phyloP scores from a whole-genome alignment of 1,140 invertebrate genomes.

The Gryllus bimaculatus region DNA sequence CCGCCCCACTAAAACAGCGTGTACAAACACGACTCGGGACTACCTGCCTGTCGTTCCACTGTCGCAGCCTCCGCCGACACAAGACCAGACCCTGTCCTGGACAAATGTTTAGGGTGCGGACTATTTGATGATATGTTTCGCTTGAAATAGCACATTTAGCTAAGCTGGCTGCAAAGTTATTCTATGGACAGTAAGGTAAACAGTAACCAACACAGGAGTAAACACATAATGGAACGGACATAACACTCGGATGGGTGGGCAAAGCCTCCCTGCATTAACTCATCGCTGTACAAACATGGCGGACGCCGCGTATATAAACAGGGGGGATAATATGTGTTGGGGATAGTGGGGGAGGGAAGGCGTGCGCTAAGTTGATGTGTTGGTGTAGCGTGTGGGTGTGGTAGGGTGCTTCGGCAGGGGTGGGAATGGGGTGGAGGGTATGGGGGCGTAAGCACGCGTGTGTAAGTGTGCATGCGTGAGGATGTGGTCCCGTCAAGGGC shows the following conservation, averaged over 20 bases:
- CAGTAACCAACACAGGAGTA: conserved; percentile 3
- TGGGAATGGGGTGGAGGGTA: not conserved
- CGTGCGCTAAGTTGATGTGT: not conserved
- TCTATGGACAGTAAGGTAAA: conserved; percentile 1
- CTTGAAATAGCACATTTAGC: conserved; percentile 4
- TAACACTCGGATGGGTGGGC: not conserved
- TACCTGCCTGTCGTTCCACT: no score
- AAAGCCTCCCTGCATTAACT: not conserved
- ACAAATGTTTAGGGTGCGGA: not conserved
- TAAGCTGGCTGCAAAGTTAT: not conserved
- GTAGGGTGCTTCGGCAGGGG: not conserved
- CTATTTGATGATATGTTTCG: conserved; percentile 1
- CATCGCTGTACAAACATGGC: not conserved
- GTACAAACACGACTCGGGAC: no score
- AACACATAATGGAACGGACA: conserved; percentile 4
- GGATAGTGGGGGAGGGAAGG: not conserved
- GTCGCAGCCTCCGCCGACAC: no score
- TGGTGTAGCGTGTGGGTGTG: not conserved
- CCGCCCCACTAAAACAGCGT: no score
- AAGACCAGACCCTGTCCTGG: not conserved
- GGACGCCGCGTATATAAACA: not conserved
- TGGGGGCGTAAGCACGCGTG: not conserved
- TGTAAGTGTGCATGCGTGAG: no score
- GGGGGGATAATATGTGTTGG: not conserved
- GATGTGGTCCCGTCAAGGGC: no score